Percentiles rank a stretch among this genome's conserved stretches.
Evolutionary conservation across 2,797 vertebrate genomes (phyloP).

Genomic region (Tinamus major): DNA sequence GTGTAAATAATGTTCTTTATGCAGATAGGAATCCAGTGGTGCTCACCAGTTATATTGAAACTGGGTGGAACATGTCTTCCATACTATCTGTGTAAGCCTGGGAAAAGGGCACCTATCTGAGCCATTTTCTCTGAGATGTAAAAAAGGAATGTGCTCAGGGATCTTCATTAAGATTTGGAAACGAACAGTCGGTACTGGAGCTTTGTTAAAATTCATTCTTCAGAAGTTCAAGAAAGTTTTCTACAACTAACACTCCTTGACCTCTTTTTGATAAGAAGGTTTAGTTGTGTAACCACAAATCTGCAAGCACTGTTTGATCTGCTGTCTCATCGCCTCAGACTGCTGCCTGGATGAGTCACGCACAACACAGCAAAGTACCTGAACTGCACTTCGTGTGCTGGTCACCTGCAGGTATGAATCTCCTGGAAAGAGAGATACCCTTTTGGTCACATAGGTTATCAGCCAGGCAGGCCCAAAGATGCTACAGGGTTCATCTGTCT

Average conservation of each 20-base stretch:
- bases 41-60: neutral
- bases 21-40: neutral
- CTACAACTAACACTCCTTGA: fast-evolving
- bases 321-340: neutral
- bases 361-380: neutral
- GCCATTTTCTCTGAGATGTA: neutral
- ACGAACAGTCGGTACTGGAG: neutral
- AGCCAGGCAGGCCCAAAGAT: neutral
- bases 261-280: neutral
- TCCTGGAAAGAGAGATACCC: neutral
- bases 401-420: neutral
- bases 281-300: neutral
- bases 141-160: neutral
- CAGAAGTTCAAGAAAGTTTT: neutral
- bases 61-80: neutral
- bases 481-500: neutral
- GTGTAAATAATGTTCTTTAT: too few species aligned
- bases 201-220: neutral
- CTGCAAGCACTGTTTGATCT: neutral
- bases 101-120: neutral
- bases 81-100: neutral
- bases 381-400: neutral
- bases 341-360: neutral
- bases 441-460: fast-evolving
- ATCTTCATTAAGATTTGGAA: neutral